phyloP scores from a whole-genome alignment of 2,888 invertebrate genomes.

The Lasioglossum lativentre region DNA sequence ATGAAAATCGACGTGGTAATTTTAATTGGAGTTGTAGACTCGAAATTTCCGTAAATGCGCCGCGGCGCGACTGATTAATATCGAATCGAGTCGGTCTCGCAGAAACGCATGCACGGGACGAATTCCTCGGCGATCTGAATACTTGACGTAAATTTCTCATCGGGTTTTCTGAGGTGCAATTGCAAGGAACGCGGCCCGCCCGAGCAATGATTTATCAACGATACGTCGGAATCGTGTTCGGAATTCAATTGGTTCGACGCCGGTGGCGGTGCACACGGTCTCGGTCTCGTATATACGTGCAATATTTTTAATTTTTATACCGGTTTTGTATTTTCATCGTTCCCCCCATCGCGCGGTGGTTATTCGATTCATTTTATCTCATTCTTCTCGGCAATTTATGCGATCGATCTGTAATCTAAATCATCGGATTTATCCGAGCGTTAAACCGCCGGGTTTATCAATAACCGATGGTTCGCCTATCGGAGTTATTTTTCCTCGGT shows the following conservation, averaged over 20 bases:
- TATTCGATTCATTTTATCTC: background rate
- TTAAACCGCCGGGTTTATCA: background rate
- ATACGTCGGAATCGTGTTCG: conserved; percentile 1
- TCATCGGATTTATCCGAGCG: background rate
- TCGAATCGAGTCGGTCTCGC: background rate
- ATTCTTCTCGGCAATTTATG: background rate
- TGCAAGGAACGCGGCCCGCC: background rate
- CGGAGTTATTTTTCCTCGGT: background rate
- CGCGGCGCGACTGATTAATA: conserved; percentile 5
- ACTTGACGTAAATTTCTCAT: background rate
- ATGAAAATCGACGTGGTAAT: background rate
- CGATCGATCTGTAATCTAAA: background rate
- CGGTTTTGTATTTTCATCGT: background rate
- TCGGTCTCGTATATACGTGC: background rate
- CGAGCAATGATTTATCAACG: conserved; percentile 15
- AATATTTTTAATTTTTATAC: background rate
- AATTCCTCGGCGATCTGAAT: conserved; percentile 11
- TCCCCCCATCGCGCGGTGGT: background rate
- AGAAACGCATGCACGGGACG: background rate
- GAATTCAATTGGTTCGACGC: conserved; percentile 17
- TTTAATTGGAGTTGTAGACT: background rate
- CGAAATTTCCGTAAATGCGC: background rate
- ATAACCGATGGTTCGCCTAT: background rate
- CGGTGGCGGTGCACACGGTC: background rate
- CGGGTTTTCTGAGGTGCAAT: background rate